phyloP scores from a whole-genome alignment of 2,113 vertebrate species.

The Cyrtonyx montezumae region DNA sequence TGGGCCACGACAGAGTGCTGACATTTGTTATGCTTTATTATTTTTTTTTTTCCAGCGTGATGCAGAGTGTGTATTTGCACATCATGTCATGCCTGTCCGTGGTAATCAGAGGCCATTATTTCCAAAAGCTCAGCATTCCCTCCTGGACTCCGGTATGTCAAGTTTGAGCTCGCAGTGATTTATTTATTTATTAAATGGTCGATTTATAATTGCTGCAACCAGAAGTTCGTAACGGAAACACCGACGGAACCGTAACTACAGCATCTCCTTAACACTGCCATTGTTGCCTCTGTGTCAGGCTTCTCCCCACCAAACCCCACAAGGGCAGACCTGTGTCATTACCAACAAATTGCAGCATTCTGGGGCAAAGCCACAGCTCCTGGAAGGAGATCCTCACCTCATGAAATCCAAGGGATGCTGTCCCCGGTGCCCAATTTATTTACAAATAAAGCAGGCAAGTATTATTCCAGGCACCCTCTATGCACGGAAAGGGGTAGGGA shows the following conservation, averaged over 20 bases:
- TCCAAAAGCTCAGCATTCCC: conserved; percentile 66
- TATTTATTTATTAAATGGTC: background rate
- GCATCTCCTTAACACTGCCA: background rate
- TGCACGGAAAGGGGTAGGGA: background rate
- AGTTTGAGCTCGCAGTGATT: conserved; percentile 46
- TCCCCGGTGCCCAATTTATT: conserved; percentile 34
- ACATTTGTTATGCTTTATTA: background rate
- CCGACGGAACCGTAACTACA: conserved; percentile 50
- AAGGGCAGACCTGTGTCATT: background rate
- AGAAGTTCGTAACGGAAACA: conserved; percentile 50
- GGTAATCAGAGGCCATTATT: conserved; percentile 69
- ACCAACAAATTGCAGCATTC: conserved; percentile 21
- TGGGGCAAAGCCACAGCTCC: background rate
- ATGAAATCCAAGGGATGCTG: conserved; percentile 46
- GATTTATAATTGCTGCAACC: conserved; percentile 52
- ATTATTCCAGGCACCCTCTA: conserved; percentile 11
- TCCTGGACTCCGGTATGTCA: conserved; percentile 59
- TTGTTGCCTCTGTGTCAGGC: background rate
- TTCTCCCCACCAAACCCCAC: conserved; percentile 12
- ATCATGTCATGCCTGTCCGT: conserved; percentile 60
- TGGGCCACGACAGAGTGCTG: conserved; percentile 21
- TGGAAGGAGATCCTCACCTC: conserved; percentile 25
- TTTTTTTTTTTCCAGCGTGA: background rate
- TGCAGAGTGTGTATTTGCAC: conserved; percentile 46
- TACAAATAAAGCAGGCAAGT: background rate